Percentiles rank a stretch among this genome's conserved stretches.
phyloP scores from a whole-genome alignment of 2,113 vertebrate genomes.

The Pseudois nayaur region DNA sequence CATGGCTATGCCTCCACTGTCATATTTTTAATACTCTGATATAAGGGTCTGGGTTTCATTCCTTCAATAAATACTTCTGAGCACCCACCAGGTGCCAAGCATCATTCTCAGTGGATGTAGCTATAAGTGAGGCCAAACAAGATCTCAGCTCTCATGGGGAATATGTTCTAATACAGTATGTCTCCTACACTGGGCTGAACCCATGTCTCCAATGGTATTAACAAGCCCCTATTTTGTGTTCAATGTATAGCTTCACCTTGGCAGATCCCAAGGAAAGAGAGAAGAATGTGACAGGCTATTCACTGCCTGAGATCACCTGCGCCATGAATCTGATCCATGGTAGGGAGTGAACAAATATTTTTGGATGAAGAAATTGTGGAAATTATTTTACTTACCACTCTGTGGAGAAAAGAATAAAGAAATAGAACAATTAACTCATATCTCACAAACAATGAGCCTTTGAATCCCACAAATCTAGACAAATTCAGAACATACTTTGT shows the following conservation, averaged over 20 bases:
- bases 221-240: background rate
- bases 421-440: background rate
- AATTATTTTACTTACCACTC: constrained; percentile 1
- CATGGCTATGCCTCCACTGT: background rate
- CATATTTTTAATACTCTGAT: background rate
- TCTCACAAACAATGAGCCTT: background rate
- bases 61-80: background rate
- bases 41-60: background rate
- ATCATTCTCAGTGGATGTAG: background rate
- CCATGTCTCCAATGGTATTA: background rate
- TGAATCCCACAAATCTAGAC: background rate
- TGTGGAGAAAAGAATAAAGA: background rate
- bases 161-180: background rate
- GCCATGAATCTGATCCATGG: background rate
- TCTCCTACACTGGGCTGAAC: background rate
- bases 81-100: background rate
- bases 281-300: background rate
- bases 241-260: background rate
- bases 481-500: background rate
- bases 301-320: background rate
- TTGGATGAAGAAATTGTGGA: background rate
- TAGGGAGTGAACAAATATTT: background rate
- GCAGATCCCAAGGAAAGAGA: background rate
- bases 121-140: background rate
- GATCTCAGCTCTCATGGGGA: background rate